These are phyloP conservation scores for Coenobita brevimanus DNA, from an alignment of 1,140 invertebrate species.

Conservation along the genomic window DNA sequence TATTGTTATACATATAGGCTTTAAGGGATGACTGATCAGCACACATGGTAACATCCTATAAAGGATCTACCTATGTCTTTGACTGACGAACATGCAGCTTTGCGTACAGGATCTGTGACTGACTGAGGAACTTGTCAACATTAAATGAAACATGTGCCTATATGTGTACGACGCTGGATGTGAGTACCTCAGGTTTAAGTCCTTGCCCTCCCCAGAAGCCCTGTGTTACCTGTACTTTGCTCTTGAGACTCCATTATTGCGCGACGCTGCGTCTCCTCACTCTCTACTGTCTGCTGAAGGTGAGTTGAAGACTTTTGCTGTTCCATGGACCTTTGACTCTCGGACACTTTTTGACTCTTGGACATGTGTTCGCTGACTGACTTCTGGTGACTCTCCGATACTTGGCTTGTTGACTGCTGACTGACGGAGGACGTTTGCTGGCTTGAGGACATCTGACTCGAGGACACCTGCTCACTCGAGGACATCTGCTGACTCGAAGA, in stretches of 20 bases:
- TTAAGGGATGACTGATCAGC: too few relatives aligned
- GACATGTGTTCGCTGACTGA: conserved; percentile 14
- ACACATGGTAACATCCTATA: too few relatives aligned
- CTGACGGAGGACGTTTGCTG: conserved; percentile 10
- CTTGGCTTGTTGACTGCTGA: conserved; percentile 6
- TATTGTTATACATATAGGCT: too few relatives aligned
- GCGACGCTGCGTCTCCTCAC: neutral
- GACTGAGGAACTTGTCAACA: too few relatives aligned
- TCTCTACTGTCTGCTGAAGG: conserved; percentile 21
- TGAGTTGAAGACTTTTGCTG: neutral
- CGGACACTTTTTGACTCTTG: neutral
- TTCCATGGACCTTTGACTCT: conserved; percentile 3
- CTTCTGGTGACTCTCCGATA: conserved; percentile 18
- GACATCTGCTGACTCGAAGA: conserved; percentile 36
- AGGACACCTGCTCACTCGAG: conserved; percentile 22
- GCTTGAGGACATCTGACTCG: neutral
- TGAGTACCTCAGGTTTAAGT: too few relatives aligned
- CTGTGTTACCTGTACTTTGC: conserved; percentile 6
- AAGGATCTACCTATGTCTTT: too few relatives aligned
- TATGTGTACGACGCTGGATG: too few relatives aligned
- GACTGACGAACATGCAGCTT: too few relatives aligned
- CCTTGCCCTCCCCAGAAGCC: neutral
- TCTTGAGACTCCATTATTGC: conserved; percentile 5
- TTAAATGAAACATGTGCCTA: too few relatives aligned
- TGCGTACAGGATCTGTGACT: too few relatives aligned